Conservation (phyloP, 2,797 vertebrate genomes). For the Rhabdomys pumilio region DNA sequence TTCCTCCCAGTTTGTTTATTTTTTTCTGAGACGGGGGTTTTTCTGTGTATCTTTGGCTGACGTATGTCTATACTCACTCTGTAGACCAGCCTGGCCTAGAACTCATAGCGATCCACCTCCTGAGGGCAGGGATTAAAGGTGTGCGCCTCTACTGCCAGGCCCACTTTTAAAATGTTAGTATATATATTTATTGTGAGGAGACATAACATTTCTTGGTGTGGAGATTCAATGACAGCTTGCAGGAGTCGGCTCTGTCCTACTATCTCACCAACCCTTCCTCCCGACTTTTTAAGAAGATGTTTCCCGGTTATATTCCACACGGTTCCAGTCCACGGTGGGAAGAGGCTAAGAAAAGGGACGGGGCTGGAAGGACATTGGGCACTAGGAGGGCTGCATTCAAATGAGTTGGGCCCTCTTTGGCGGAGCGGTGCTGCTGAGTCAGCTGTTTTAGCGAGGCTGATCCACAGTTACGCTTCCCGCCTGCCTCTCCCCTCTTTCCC, state of each 20-base stretch:
- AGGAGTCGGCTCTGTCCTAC: not conserved
- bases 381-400: not conserved
- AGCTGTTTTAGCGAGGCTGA: slow-evolving; percentile 18
- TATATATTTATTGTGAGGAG: not conserved
- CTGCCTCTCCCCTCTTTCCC: not conserved
- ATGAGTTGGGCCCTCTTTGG: not conserved
- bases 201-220: not conserved
- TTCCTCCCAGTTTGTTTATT: not conserved
- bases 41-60: not conserved
- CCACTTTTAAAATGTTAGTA: not conserved
- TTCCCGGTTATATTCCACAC: not conserved
- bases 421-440: slow-evolving; percentile 13
- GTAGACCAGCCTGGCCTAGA: not conserved
- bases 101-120: not conserved
- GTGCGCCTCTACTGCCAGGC: too few relatives aligned
- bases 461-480: not conserved
- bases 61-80: not conserved
- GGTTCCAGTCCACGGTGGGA: not conserved
- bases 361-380: not conserved
- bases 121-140: not conserved
- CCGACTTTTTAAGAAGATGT: not conserved
- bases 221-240: not conserved
- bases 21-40: not conserved
- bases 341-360: not conserved
- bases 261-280: not conserved